Evolutionary conservation across 2,888 invertebrate genomes (phyloP), one percentile per base, ranked within the genome.

Genomic region (Drosophila cyrtoloma): DNA sequence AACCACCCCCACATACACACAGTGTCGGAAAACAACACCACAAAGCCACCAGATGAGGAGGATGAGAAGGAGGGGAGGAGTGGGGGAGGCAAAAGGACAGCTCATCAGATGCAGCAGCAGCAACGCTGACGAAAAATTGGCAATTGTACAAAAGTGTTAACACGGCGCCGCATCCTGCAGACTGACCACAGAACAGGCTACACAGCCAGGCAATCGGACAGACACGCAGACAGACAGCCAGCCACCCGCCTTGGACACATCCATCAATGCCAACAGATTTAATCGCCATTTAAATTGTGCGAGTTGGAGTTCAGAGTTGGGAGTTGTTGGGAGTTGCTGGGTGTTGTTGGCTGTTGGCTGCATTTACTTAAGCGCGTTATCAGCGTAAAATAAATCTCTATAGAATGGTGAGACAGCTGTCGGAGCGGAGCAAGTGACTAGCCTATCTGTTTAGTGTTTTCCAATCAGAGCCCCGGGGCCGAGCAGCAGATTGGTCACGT

Each of bases 231-330:
- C 47, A 47, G 22, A 3, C 44, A 47, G 51, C 30, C 73, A 60
- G 55, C 39, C 69, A 60, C 70, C 73, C 75, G 82, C 86, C 86
- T 84, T 79, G 86, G 81, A 86, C 86, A 87, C 91, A 91, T 91
- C 90, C 90, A 91, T 91, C 91, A 91, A 88, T 92, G 91, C 86
- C 91, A 91, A 80, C 85, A 82, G 89, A 91, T 92, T 91, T 92
- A 92, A 91, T 92, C 92, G 92, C 91, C 91, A 92, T 91, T 91
- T 91, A 92, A 91, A 91, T 90, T 91, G 91, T 86, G 82, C 70
- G 82, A 74, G 55, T 71, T 64, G 77, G 60, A 72, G 72, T 56
- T 62, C 77, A 26, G 65, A 72, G 71, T 55, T 60, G 69, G 69
- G 71, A 58, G 69, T 64, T 66, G 71, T 53, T 60, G 69, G 69